A percentile compares a stretch with the other conserved stretches of the same genome.
Evolutionary conservation across 2,888 invertebrate species (phyloP).

Genomic region (Dione vanillae): DNA sequence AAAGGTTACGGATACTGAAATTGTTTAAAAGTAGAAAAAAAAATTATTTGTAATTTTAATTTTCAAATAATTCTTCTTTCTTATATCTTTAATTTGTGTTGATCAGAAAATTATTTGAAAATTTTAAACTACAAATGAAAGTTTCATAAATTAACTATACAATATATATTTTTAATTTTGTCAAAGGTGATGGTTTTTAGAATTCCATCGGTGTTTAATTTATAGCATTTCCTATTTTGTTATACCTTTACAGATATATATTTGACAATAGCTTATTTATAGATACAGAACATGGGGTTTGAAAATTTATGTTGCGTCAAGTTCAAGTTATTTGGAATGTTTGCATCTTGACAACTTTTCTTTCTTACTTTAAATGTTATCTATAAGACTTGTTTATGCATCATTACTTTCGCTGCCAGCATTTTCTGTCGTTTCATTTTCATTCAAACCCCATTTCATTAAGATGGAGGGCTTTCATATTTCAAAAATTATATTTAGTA

Average conservation of each 20-base stretch:
- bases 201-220: slow-evolving; percentile 43
- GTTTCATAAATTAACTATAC: slow-evolving; percentile 14
- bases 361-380: slow-evolving; percentile 66
- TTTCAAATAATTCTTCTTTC: not conserved
- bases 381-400: slow-evolving; percentile 70
- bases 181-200: slow-evolving; percentile 62
- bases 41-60: slow-evolving; percentile 44
- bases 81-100: not conserved
- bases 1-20: slow-evolving; percentile 9
- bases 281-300: slow-evolving; percentile 78
- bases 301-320: slow-evolving; percentile 77
- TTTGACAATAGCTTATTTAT: slow-evolving; percentile 60
- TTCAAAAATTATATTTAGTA: slow-evolving; percentile 47
- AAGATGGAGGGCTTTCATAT: slow-evolving; percentile 76
- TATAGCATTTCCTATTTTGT: slow-evolving; percentile 46
- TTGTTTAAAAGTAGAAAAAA: slow-evolving; percentile 31
- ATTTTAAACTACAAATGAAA: slow-evolving; percentile 51
- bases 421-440: slow-evolving; percentile 63
- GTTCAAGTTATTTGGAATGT: slow-evolving; percentile 77
- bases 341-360: slow-evolving; percentile 84
- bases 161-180: slow-evolving; percentile 25
- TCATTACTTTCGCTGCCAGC: slow-evolving; percentile 64
- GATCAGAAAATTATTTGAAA: not conserved
- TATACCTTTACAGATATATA: slow-evolving; percentile 57
- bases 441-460: slow-evolving; percentile 84